Evolutionary conservation across 1,140 invertebrate species (phyloP).

Genomic region (fruit fly (Drosophila melanogaster)): DNA sequence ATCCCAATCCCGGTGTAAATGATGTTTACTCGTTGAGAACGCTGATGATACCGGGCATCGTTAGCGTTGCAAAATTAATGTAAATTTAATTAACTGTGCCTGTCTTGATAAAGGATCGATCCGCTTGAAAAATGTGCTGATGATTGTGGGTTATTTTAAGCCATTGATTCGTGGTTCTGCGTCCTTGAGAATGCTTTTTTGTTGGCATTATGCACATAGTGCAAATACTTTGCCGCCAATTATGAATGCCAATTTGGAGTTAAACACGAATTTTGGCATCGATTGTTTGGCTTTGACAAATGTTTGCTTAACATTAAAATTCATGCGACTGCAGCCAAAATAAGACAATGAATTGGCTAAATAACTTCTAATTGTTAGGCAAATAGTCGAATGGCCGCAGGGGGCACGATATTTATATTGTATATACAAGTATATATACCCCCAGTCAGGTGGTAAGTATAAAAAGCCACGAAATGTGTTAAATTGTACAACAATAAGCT

Average conservation of each 20-base stretch:
- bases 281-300: slow-evolving; percentile 54
- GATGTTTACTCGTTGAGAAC: slow-evolving; percentile 34
- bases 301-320: slow-evolving; percentile 78
- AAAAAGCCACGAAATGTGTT: slow-evolving; percentile 64
- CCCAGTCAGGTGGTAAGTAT: slow-evolving; percentile 34
- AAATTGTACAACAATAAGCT: slow-evolving; percentile 66
- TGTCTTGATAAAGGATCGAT: slow-evolving; percentile 16
- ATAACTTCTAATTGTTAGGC: slow-evolving; percentile 80
- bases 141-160: slow-evolving; percentile 8
- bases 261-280: slow-evolving; percentile 41
- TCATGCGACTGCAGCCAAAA: slow-evolving; percentile 68
- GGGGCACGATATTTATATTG: slow-evolving; percentile 4
- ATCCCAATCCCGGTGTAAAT: slow-evolving; percentile 28
- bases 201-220: slow-evolving; percentile 41
- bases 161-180: slow-evolving; percentile 3
- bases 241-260: slow-evolving; percentile 61
- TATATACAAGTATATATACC: not conserved
- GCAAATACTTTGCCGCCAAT: slow-evolving; percentile 63
- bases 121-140: not conserved
- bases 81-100: slow-evolving; percentile 62
- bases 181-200: slow-evolving; percentile 52
- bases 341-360: slow-evolving; percentile 70
- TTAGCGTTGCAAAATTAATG: slow-evolving; percentile 53
- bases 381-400: slow-evolving; percentile 58
- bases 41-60: slow-evolving; percentile 39